These are phyloP conservation scores for Vultur gryphus DNA, from an alignment of 2,797 vertebrate genomes.

Conservation along the genomic window DNA sequence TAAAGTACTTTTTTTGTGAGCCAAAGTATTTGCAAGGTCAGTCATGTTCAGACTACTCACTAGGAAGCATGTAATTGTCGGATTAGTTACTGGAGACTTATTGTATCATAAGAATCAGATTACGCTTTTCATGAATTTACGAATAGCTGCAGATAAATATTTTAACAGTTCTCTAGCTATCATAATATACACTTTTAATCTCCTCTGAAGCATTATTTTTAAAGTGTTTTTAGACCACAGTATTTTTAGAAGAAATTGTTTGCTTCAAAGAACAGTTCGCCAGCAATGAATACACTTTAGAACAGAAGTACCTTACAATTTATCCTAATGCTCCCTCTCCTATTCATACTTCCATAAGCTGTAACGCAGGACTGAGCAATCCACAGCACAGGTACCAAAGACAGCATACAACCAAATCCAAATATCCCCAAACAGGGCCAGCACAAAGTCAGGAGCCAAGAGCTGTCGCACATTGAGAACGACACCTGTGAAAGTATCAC, in stretches of 20 bases:
- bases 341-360: background rate
- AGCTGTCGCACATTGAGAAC: rapidly evolving
- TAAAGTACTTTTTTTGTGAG: background rate
- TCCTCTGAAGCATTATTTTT: background rate
- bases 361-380: background rate
- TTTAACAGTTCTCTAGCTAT: constrained; percentile 1
- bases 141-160: background rate
- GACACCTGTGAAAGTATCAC: background rate
- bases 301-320: background rate
- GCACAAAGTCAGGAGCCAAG: background rate
- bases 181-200: background rate
- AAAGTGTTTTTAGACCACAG: background rate
- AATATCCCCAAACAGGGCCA: background rate
- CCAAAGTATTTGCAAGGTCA: constrained; percentile 27
- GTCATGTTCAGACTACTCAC: background rate
- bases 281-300: background rate
- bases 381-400: background rate
- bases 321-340: background rate
- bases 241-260: background rate
- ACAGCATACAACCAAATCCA: background rate
- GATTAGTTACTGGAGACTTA: constrained; percentile 53
- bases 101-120: constrained; percentile 35
- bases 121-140: constrained; percentile 35
- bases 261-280: background rate
- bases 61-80: background rate